Percentiles rank a stretch among this genome's conserved stretches.
phyloP scores from a whole-genome alignment of 2,113 vertebrate species.

The Saguinus imperator region DNA sequence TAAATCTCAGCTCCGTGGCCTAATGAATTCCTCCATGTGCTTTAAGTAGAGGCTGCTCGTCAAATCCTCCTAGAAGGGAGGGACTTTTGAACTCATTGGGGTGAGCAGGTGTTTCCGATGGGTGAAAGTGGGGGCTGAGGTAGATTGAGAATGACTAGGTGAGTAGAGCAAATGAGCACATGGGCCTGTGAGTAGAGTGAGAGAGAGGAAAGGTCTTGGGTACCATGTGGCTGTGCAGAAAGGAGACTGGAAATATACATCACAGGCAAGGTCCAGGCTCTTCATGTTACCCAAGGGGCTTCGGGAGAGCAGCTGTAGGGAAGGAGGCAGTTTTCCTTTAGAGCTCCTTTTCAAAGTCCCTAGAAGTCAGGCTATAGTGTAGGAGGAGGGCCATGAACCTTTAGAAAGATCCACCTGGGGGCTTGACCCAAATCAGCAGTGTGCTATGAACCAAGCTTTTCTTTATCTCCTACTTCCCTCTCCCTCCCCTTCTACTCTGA shows the following conservation, averaged over 20 bases:
- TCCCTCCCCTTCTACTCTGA: neutral
- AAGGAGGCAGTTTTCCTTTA: neutral
- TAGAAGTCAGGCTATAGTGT: neutral
- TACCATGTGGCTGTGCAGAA: neutral
- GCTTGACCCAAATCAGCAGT: no score
- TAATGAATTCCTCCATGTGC: neutral
- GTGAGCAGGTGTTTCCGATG: neutral
- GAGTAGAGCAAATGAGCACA: neutral
- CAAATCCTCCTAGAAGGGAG: neutral
- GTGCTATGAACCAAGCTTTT: accelerated
- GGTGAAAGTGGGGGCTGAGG: neutral
- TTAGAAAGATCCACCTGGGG: neutral
- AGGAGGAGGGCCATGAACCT: neutral
- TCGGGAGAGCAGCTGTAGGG: neutral
- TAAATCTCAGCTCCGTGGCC: neutral
- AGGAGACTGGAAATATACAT: neutral
- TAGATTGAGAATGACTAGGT: neutral
- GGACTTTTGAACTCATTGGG: conserved; percentile 22
- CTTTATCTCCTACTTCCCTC: neutral
- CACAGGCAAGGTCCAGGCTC: no score
- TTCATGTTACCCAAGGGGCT: neutral
- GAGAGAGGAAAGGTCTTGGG: neutral
- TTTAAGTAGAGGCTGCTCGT: conserved; percentile 16
- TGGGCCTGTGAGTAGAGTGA: neutral
- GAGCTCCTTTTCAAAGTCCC: neutral